These are phyloP conservation scores for Vannuccia rotundouncinata DNA, from an alignment of 2,888 invertebrate species.

Conservation along the genomic window DNA sequence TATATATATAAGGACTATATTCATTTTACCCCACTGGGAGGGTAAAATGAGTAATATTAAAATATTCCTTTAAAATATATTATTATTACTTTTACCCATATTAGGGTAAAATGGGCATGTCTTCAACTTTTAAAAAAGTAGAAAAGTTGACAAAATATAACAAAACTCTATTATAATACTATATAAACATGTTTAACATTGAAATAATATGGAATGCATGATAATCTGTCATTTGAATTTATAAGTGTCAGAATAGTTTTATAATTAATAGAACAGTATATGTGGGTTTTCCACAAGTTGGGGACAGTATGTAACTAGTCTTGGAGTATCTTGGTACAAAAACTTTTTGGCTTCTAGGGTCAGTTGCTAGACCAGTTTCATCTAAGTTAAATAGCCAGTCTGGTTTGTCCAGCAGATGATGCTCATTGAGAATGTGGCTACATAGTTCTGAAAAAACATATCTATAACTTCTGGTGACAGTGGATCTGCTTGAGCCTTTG, in stretches of 20 bases:
- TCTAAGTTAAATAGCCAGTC: not conserved
- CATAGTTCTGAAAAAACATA: too few species aligned
- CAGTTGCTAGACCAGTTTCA: not conserved
- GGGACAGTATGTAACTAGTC: too few species aligned
- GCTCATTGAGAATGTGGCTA: too few species aligned
- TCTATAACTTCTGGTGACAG: too few species aligned
- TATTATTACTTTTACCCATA: not conserved
- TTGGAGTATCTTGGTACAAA: not conserved
- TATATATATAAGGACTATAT: not conserved
- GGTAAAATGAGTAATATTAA: not conserved
- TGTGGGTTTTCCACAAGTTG: constrained; percentile 1
- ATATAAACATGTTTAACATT: not conserved
- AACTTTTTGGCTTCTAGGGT: not conserved
- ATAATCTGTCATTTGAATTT: not conserved
- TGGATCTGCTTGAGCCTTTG: not conserved
- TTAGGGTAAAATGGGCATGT: not conserved
- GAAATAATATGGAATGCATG: not conserved
- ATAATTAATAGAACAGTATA: not conserved
- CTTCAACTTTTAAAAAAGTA: not conserved
- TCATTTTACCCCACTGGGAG: not conserved
- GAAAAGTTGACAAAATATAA: not conserved
- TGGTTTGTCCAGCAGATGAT: too few species aligned
- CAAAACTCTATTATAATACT: not conserved
- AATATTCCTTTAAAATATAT: not conserved
- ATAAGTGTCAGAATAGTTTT: not conserved